A percentile compares a stretch with the other conserved stretches of the same genome.
These are phyloP conservation scores for Odontesthes bonariensis DNA, from an alignment of 2,113 vertebrate species.

Conservation along the genomic window DNA sequence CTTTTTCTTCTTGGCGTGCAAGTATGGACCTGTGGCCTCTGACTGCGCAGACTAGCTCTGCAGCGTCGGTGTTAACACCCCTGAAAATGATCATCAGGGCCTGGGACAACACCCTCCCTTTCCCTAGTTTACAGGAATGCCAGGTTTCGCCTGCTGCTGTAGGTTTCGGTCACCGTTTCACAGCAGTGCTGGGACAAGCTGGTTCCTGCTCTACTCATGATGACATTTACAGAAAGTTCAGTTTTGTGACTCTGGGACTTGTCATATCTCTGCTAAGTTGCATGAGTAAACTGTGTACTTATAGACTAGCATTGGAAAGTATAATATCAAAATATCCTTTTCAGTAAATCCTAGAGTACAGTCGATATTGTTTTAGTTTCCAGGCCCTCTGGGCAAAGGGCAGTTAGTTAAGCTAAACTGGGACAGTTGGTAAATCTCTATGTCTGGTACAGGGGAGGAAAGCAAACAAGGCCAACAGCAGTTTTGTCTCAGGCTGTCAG, in stretches of 20 bases:
- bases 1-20: constrained; percentile 31
- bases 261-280: constrained; percentile 14
- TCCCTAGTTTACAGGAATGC: constrained; percentile 71
- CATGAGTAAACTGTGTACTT: background rate
- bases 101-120: constrained; percentile 74
- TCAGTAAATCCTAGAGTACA: constrained; percentile 13
- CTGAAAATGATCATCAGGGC: constrained; percentile 56
- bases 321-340: constrained; percentile 14
- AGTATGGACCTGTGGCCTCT: constrained; percentile 69
- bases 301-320: background rate
- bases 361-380: constrained; percentile 41
- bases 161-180: constrained; percentile 80
- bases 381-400: constrained; percentile 34
- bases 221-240: constrained; percentile 62
- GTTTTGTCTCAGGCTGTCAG: constrained; percentile 30
- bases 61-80: constrained; percentile 74
- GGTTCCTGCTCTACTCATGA: constrained; percentile 75
- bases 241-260: constrained; percentile 40
- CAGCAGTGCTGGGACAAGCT: constrained; percentile 72
- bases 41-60: constrained; percentile 80
- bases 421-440: constrained; percentile 32
- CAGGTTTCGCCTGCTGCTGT: constrained; percentile 79
- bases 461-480: constrained; percentile 34
- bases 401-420: constrained; percentile 21
- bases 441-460: constrained; percentile 16